phyloP scores from a whole-genome alignment of 2,888 invertebrate genomes.

The Alentia gelatinosa region DNA sequence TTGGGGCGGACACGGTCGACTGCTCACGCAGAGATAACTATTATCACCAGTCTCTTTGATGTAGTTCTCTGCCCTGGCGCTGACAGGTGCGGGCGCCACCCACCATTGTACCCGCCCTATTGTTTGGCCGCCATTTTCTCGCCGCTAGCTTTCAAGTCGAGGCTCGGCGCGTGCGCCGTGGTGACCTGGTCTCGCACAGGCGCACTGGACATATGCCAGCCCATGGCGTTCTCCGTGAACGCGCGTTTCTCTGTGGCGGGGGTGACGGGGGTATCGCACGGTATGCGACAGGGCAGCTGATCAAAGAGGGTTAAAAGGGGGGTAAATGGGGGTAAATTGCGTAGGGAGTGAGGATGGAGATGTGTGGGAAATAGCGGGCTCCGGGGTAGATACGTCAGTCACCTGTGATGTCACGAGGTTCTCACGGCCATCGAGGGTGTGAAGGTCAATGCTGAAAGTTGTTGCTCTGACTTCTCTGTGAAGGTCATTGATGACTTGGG shows the following conservation, averaged over 20 bases:
- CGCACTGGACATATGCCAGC: slow-evolving; percentile 11
- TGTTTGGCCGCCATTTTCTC: slow-evolving; percentile 1
- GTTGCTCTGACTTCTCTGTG: too few species aligned
- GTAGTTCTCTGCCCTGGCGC: neutral
- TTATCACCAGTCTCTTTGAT: neutral
- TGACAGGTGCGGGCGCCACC: slow-evolving; percentile 23
- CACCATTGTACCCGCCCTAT: neutral
- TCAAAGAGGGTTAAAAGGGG: neutral
- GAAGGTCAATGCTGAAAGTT: too few species aligned
- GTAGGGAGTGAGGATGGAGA: neutral
- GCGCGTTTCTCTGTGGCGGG: neutral
- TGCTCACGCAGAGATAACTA: neutral
- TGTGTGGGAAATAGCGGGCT: neutral
- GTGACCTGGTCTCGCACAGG: neutral
- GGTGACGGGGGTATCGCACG: neutral
- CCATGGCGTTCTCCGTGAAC: neutral
- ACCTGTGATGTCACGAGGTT: neutral
- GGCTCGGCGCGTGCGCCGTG: neutral
- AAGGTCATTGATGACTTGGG: too few species aligned
- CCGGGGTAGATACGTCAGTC: too few species aligned
- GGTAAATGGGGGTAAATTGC: neutral
- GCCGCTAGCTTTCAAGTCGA: slow-evolving; percentile 4
- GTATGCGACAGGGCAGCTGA: neutral
- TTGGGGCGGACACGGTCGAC: neutral
- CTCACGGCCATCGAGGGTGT: neutral